phyloP scores from a whole-genome alignment of 1,140 invertebrate genomes.

The Chironomus striatipennis region DNA sequence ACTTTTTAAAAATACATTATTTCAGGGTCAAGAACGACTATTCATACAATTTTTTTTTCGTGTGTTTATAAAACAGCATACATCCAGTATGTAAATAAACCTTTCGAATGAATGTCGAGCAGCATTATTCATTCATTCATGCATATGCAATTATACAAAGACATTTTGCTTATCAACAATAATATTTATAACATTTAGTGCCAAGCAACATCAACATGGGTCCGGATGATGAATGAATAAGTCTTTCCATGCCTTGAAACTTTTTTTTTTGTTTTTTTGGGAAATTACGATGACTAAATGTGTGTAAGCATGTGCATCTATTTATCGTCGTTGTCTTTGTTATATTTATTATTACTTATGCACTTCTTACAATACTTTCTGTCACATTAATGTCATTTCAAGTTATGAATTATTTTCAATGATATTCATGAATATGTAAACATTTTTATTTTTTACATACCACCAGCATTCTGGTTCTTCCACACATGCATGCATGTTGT shows the following conservation, averaged over 20 bases:
- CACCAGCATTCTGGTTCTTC: no score
- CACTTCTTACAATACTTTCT: background rate
- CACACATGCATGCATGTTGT: no score
- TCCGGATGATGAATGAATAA: no score
- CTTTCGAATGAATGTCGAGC: slow-evolving; percentile 1
- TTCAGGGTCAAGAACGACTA: slow-evolving; percentile 10
- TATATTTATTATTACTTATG: background rate
- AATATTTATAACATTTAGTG: background rate
- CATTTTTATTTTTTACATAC: background rate
- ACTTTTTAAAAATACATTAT: slow-evolving; percentile 1
- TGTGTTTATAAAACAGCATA: slow-evolving; percentile 8
- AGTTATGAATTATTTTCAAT: background rate
- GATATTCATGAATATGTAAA: background rate
- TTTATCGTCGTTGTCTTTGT: no score
- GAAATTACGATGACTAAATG: background rate
- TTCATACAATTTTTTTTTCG: background rate
- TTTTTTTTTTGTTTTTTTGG: background rate
- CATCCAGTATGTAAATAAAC: slow-evolving; percentile 13
- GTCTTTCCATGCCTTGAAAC: background rate
- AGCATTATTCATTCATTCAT: no score
- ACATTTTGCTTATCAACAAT: background rate
- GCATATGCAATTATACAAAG: no score
- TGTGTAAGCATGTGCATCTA: no score
- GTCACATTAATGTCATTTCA: background rate
- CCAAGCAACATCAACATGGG: no score